Evolutionary conservation across 2,113 vertebrate species (phyloP), one percentile per base, ranked within the genome.

Genomic region (Vulpes ferrilata): DNA sequence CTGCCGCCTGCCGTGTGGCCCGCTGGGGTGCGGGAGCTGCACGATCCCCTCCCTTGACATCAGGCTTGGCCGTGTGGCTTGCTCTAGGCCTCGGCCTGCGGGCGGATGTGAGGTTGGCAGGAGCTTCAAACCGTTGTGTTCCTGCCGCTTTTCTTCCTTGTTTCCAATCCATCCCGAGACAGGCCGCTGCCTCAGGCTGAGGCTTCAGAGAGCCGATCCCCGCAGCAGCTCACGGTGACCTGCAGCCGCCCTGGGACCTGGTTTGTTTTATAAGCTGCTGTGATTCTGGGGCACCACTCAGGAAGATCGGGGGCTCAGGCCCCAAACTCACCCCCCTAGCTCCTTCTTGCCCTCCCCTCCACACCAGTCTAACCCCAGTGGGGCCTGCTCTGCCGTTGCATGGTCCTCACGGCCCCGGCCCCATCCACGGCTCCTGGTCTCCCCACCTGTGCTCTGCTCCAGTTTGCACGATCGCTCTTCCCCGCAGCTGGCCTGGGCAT

Each of bases 381-480:
- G 17, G 43, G 43, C 69, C 12, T 0, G 27, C 23, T 9, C 94
- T 53, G 27, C 73, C n/a, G 1, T 12, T 82, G 30, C 32, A 4
- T 1, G 2, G 1, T 15, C 20, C 12, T 1, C 2, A 55, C 12
- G 0, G 32, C 60, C 30, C 20, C 6, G 0, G 1, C 12, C 19
- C 9, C 13, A 1, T 1, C 7, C 4, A 2, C 9, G 8, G 32
- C 43, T 38, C 27, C 32, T 3, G 12, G 30, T n/a, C 7, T 23
- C 7, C 43, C 3, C 32, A 1, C 6, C 38, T 9, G 3, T 15
- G 10, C 62, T 60, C 65, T 4, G 38, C 25, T 48, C n/a, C 43
- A 11, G 7, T 5, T 1, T 15, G 55, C 4, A 3, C 9, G 7
- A 59, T 53, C 59, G 27, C 53, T 57, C 22, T 25, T 19, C 20